Conservation (phyloP, 2,797 vertebrate species). For the Luscinia luscinia region DNA sequence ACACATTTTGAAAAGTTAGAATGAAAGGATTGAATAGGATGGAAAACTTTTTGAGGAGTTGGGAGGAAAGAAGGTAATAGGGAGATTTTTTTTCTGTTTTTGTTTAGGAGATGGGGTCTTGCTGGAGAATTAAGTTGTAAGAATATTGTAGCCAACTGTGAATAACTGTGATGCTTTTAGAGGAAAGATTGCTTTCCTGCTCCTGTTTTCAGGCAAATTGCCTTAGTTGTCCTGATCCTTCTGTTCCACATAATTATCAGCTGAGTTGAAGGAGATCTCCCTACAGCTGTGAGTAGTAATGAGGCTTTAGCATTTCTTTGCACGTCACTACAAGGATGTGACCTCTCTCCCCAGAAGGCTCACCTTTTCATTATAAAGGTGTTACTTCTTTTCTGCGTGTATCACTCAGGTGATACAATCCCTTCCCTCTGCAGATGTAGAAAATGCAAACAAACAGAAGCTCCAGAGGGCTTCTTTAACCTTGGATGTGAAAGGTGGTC, state of each 20-base stretch:
- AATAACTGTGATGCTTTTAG: not conserved
- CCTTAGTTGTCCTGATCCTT: not conserved
- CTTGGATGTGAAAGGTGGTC: not conserved
- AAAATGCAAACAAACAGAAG: not conserved
- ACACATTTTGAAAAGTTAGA: slow-evolving; percentile 44
- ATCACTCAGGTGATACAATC: not conserved
- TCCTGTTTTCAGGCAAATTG: not conserved
- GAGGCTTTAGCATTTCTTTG: slow-evolving; percentile 32
- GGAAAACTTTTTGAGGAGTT: not conserved
- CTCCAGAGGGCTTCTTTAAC: not conserved
- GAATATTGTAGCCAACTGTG: not conserved
- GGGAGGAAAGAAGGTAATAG: not conserved
- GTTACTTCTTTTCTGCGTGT: slow-evolving; percentile 2
- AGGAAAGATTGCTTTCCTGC: not conserved
- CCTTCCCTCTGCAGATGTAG: not conserved
- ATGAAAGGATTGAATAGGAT: not conserved
- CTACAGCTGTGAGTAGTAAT: slow-evolving; percentile 24
- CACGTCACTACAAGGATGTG: not conserved
- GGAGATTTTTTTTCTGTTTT: not conserved
- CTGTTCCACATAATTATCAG: not conserved
- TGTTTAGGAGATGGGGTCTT: not conserved
- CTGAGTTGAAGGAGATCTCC: not conserved
- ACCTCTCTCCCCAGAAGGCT: not conserved
- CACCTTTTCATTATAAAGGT: slow-evolving; percentile 8
- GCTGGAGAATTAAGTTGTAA: not conserved